phyloP scores from a whole-genome alignment of 2,113 vertebrate species.

The Thalassarche chlororhynchos region DNA sequence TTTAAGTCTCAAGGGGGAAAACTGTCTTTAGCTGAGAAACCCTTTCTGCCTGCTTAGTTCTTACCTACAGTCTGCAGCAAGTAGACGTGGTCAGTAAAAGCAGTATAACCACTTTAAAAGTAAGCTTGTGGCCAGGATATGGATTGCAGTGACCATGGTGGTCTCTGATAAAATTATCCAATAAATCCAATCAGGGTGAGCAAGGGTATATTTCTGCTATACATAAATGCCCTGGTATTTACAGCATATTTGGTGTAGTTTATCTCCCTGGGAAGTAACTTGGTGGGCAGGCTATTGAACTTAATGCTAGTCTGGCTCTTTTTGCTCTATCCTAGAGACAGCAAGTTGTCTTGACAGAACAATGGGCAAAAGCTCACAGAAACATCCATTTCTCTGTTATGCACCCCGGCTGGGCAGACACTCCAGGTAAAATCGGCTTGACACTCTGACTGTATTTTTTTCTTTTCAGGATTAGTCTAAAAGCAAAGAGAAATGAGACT shows the following conservation, averaged over 20 bases:
- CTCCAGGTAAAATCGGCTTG: slow-evolving; percentile 72
- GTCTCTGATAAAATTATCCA: neutral
- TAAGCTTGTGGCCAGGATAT: neutral
- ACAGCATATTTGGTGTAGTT: neutral
- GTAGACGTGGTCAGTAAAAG: neutral
- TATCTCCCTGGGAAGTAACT: neutral
- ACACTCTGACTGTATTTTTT: neutral
- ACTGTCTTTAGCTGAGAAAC: neutral
- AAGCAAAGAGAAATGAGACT: neutral
- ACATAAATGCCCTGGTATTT: neutral
- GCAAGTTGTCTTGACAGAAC: slow-evolving; percentile 84
- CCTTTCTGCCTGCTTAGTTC: neutral
- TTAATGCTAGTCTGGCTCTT: neutral
- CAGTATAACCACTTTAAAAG: neutral
- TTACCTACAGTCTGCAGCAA: neutral
- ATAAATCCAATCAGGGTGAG: neutral
- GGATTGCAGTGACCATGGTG: neutral
- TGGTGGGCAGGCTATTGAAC: neutral
- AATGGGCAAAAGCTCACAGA: slow-evolving; percentile 76
- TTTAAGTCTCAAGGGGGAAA: neutral
- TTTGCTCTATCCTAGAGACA: slow-evolving; percentile 74
- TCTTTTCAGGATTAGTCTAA: neutral
- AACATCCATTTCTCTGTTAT: slow-evolving; percentile 84
- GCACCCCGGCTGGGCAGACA: slow-evolving; percentile 87
- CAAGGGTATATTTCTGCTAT: neutral